Conservation (phyloP, 2,113 vertebrate species). For the Silurus asotus region DNA sequence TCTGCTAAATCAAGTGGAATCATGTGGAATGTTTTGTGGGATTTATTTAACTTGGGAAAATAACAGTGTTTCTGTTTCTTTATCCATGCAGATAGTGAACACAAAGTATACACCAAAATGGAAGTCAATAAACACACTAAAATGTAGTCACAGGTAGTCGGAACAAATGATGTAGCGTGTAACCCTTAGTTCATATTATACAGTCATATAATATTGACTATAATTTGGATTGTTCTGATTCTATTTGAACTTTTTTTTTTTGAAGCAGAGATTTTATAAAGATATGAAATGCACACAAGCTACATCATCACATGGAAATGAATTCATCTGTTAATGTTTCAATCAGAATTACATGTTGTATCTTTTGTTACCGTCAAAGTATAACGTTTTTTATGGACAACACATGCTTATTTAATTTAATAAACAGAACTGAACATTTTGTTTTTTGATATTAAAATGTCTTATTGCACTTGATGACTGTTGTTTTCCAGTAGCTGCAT, state of each 20-base stretch:
- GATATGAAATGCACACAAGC: background rate
- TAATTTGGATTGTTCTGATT: background rate
- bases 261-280: background rate
- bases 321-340: background rate
- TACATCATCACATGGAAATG: background rate
- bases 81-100: conserved; percentile 7
- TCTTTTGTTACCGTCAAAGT: background rate
- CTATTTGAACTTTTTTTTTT: background rate
- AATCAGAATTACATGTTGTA: background rate
- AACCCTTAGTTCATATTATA: background rate
- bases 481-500: background rate
- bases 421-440: background rate
- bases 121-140: background rate
- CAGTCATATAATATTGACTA: background rate
- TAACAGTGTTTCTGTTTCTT: background rate
- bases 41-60: background rate
- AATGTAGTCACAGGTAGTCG: background rate
- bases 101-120: background rate
- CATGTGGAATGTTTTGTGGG: background rate
- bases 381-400: background rate
- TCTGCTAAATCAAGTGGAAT: background rate
- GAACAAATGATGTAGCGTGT: background rate
- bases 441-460: background rate
- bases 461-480: background rate
- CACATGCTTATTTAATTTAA: background rate